Base-by-base conservation (phyloP, 1,140 invertebrate genomes). In the Homalodisca vitripennis region DNA sequence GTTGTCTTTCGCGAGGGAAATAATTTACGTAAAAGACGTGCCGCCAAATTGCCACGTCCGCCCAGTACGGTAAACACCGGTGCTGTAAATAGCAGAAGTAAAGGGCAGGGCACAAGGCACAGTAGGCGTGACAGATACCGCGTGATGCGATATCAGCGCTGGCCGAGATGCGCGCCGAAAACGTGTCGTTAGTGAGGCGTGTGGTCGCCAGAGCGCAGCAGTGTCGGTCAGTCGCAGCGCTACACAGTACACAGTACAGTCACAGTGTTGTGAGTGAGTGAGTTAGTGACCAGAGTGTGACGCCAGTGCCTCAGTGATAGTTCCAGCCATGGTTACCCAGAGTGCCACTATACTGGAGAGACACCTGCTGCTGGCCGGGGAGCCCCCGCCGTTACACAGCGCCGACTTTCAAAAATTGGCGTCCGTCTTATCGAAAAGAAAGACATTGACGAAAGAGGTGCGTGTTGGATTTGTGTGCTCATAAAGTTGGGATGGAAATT, bases 301-400 rank as follows among this genome's bases (percentile, higher is more conserved):
- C 20, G 34, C 31, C 26, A 34, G 20, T 31, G 13, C 32, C 31
- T 29, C 22, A 27, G n/a, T 10, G 48, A 27, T n/a, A 6, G 29
- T 55, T 31, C 30, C 22, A 17, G 27, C 3, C 20, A 73, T 73
- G 72, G 72, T 73, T 27, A 73, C 72, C 22, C 72, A 73, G 26
- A 71, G 66, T 57, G 67, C 67, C 14, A 71, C 67, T 12, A 57
- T 71, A 17, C 46, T 73, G 57, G 72, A 73, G 26, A 34, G 67
- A 32, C 67, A 68, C 46, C 31, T 71, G 10, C 29, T 68, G 1
- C 24, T 71, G 27, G 67, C 70, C 2, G 67, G 60, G 0, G 62
- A 71, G n/a, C 51, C 70, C 1, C 70, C 70, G 24, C 57, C 66
- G 57, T 31, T 66, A 66, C 47, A 67, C 26, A 32, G 17, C 1